Conservation (phyloP, 1,140 invertebrate genomes). For the Matsumurasca onukii region DNA sequence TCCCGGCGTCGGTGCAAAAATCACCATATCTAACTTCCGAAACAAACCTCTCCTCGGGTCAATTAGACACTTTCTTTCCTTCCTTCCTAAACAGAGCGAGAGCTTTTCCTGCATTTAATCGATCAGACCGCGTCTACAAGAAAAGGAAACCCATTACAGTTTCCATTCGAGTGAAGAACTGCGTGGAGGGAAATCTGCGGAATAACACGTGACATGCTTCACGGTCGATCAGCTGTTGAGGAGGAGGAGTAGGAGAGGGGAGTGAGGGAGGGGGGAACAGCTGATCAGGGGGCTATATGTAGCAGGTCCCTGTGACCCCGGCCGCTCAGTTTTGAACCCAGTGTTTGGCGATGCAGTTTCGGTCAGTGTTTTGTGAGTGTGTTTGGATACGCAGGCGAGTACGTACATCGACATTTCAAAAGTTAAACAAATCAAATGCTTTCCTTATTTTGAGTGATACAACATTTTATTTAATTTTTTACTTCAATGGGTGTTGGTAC, state of each 20-base stretch:
- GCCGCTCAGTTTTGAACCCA: not conserved
- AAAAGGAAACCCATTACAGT: slow-evolving; percentile 8
- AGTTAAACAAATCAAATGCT: too few relatives aligned
- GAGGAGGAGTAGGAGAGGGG: not conserved
- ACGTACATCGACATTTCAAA: too few relatives aligned
- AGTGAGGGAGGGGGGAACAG: not conserved
- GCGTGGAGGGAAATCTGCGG: not conserved
- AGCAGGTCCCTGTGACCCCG: slow-evolving; percentile 10
- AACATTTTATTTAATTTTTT: too few relatives aligned
- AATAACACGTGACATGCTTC: slow-evolving; percentile 11
- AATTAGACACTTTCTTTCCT: too few relatives aligned
- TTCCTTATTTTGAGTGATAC: too few relatives aligned
- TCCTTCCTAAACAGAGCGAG: too few relatives aligned
- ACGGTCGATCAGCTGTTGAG: slow-evolving; percentile 11
- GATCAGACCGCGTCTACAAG: not conserved
- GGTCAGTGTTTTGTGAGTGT: not conserved
- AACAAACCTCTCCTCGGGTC: too few relatives aligned
- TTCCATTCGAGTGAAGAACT: slow-evolving; percentile 13
- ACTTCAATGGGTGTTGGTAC: too few relatives aligned
- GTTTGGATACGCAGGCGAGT: slow-evolving; percentile 21
- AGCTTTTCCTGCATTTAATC: too few relatives aligned
- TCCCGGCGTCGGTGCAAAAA: too few relatives aligned
- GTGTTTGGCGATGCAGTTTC: not conserved
- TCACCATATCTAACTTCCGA: too few relatives aligned
- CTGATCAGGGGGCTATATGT: slow-evolving; percentile 16